Percentiles rank a stretch among this genome's conserved stretches.
These are phyloP conservation scores for Vanessa atalanta DNA, from an alignment of 1,140 invertebrate genomes.

Conservation along the genomic window DNA sequence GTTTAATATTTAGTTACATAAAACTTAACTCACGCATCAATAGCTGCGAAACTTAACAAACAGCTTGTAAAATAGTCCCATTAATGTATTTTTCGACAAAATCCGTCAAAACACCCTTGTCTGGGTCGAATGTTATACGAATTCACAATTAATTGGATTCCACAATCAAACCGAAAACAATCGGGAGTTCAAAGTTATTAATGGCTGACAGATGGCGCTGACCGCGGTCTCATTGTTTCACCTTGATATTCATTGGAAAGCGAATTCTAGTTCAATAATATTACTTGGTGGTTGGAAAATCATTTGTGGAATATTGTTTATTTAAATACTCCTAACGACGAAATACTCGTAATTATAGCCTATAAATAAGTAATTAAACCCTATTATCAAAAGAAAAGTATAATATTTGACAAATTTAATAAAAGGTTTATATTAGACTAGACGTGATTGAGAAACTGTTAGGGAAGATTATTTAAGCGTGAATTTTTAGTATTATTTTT, in stretches of 20 bases:
- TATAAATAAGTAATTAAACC: background rate
- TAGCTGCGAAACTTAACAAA: too few relatives aligned
- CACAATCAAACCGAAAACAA: constrained; percentile 40
- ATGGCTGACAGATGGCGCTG: constrained; percentile 42
- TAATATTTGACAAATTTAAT: too few relatives aligned
- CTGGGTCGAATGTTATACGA: background rate
- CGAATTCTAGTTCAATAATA: background rate
- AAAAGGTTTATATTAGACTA: too few relatives aligned
- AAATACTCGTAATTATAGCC: background rate
- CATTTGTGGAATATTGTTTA: constrained; percentile 1
- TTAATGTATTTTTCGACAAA: background rate
- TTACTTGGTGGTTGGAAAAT: background rate
- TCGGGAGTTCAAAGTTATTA: constrained; percentile 45
- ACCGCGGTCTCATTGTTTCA: constrained; percentile 38
- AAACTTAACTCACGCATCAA: too few relatives aligned
- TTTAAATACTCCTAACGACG: background rate
- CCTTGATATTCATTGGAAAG: constrained; percentile 4
- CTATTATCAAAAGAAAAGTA: too few relatives aligned
- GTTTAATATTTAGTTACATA: too few relatives aligned
- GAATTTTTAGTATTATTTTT: too few relatives aligned
- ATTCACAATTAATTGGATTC: constrained; percentile 43
- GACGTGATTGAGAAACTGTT: too few relatives aligned
- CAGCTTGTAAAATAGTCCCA: background rate
- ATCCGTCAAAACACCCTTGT: constrained; percentile 2
- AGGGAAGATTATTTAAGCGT: too few relatives aligned